These are phyloP conservation scores for Ophioninae sp. DNA, from an alignment of 2,888 invertebrate genomes.

Conservation along the genomic window DNA sequence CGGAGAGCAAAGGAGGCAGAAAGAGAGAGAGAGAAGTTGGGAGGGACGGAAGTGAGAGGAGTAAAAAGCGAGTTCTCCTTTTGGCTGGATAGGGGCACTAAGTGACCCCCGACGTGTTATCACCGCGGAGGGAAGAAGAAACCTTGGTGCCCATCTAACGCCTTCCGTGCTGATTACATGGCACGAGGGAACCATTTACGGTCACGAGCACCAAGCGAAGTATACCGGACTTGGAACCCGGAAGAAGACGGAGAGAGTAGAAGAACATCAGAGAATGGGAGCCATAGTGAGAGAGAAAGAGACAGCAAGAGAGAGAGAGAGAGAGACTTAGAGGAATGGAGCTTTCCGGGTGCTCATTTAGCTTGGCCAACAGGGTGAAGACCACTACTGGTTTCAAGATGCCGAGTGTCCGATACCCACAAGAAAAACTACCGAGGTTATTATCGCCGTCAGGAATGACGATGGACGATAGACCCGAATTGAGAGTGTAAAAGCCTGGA, in stretches of 20 bases:
- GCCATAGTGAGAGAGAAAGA: background rate
- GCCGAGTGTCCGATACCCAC: constrained; percentile 58
- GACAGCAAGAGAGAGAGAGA: background rate
- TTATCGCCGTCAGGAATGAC: background rate
- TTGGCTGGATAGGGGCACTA: constrained; percentile 60
- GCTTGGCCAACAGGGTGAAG: constrained; percentile 46
- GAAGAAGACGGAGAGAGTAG: constrained; percentile 7
- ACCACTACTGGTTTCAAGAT: constrained; percentile 53
- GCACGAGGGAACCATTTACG: constrained; percentile 63
- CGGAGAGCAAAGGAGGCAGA: constrained; percentile 15
- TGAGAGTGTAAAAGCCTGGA: constrained; percentile 25
- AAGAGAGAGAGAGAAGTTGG: constrained; percentile 13
- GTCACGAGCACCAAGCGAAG: constrained; percentile 48
- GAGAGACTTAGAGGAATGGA: constrained; percentile 10
- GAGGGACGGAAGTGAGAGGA: constrained; percentile 27
- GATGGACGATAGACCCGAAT: constrained; percentile 15
- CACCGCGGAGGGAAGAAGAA: constrained; percentile 56
- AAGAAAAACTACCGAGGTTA: constrained; percentile 57
- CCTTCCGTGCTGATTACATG: constrained; percentile 68
- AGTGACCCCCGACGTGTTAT: constrained; percentile 68
- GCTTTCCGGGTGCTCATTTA: constrained; percentile 56
- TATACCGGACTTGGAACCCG: constrained; percentile 8
- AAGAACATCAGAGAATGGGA: background rate
- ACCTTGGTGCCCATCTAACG: constrained; percentile 64
- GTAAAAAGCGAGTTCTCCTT: constrained; percentile 51